Evolutionary conservation across 2,888 invertebrate genomes (phyloP).

Genomic region (Rhagonycha fulva): DNA sequence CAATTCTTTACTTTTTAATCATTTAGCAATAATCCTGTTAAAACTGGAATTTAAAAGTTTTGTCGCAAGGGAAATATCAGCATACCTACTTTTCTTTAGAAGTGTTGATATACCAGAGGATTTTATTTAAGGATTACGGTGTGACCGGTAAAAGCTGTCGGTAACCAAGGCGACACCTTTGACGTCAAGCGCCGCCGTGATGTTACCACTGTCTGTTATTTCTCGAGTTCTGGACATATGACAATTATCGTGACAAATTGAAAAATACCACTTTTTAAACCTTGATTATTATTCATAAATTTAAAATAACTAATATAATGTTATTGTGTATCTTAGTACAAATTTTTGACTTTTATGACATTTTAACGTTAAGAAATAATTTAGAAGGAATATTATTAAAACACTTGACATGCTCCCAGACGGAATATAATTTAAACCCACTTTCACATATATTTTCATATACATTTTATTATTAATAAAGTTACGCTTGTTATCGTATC

Average conservation of each 20-base stretch:
- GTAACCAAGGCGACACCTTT: slow-evolving; percentile 42
- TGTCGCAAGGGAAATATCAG: neutral
- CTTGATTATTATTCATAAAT: neutral
- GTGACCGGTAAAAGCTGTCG: slow-evolving; percentile 32
- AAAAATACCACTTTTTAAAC: neutral
- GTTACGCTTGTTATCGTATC: neutral
- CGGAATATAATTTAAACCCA: neutral
- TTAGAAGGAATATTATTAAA: neutral
- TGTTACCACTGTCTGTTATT: slow-evolving; percentile 23
- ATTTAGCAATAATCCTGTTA: neutral
- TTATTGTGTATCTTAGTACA: neutral
- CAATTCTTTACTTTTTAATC: neutral
- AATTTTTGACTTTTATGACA: neutral
- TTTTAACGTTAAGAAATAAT: neutral
- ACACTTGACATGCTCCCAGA: neutral
- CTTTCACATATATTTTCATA: neutral
- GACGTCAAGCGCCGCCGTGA: slow-evolving; percentile 35
- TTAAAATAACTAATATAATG: neutral
- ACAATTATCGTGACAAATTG: slow-evolving; percentile 20
- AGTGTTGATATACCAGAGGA: slow-evolving; percentile 20
- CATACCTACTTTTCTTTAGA: neutral
- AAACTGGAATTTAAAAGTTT: neutral
- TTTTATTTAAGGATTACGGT: slow-evolving; percentile 31
- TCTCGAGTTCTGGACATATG: slow-evolving; percentile 12
- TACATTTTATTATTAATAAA: neutral